Percentiles rank a stretch among this genome's conserved stretches.
phyloP scores from a whole-genome alignment of 2,797 vertebrate species.

The Otus scops region DNA sequence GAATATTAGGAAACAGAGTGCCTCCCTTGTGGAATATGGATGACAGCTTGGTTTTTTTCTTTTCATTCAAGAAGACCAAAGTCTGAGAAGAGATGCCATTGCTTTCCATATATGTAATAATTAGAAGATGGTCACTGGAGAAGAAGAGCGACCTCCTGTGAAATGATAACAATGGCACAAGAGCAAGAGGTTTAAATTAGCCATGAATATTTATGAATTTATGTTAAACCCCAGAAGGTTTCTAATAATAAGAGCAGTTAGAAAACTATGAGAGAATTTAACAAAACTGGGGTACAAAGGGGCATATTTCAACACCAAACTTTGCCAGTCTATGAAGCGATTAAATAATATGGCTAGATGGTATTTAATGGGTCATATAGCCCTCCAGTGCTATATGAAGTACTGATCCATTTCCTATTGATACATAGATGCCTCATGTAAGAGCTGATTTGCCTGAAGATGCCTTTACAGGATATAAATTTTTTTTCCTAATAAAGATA shows the following conservation, averaged over 20 bases:
- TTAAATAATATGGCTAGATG: background rate
- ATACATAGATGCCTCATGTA: background rate
- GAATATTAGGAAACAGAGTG: background rate
- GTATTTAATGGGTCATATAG: background rate
- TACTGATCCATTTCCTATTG: background rate
- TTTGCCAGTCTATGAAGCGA: background rate
- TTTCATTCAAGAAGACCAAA: background rate
- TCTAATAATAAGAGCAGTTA: background rate
- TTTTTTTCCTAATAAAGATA: background rate
- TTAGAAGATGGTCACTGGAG: background rate
- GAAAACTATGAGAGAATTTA: background rate
- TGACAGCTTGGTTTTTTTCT: background rate
- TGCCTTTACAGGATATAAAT: background rate
- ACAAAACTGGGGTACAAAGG: background rate
- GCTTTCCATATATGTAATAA: background rate
- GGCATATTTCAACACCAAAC: background rate
- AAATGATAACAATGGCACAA: background rate
- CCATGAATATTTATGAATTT: background rate
- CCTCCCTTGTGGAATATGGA: background rate
- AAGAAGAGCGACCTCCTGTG: background rate
- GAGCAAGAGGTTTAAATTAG: background rate
- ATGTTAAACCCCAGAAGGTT: background rate
- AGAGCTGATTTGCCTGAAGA: background rate
- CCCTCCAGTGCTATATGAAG: background rate
- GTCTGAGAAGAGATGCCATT: background rate